Evolutionary conservation across 2,797 vertebrate species (phyloP).

Genomic region (Helarctos malayanus): DNA sequence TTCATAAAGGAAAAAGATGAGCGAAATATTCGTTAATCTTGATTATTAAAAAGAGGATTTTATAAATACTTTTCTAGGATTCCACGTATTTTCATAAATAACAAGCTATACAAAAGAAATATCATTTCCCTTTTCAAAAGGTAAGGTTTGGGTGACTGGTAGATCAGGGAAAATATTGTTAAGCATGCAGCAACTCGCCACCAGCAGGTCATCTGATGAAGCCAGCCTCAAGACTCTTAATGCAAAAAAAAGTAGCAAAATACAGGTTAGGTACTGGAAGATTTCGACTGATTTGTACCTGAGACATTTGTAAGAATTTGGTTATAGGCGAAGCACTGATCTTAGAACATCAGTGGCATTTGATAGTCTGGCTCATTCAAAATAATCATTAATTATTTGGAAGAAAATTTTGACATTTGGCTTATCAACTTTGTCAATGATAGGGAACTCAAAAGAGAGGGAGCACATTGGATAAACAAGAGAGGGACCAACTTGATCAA

Average conservation of each 20-base stretch:
- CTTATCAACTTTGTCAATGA: neutral
- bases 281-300: neutral
- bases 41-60: neutral
- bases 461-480: neutral
- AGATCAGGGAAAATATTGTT: neutral
- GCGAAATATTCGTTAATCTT: neutral
- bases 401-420: neutral
- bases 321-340: neutral
- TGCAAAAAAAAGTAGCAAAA: neutral
- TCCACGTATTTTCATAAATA: neutral
- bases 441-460: neutral
- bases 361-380: neutral
- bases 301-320: neutral
- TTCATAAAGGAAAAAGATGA: neutral
- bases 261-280: neutral
- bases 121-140: neutral
- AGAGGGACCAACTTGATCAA: neutral
- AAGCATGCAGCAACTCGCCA: neutral
- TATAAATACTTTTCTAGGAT: slow-evolving; percentile 14
- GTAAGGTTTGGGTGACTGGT: neutral
- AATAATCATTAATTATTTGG: neutral
- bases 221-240: neutral
- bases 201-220: neutral
- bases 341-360: neutral
- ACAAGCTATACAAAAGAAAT: neutral